Percentiles rank a stretch among this genome's conserved stretches.
These are phyloP conservation scores for Phylloscopus trochilus DNA, from an alignment of 2,113 vertebrate genomes.

Conservation along the genomic window DNA sequence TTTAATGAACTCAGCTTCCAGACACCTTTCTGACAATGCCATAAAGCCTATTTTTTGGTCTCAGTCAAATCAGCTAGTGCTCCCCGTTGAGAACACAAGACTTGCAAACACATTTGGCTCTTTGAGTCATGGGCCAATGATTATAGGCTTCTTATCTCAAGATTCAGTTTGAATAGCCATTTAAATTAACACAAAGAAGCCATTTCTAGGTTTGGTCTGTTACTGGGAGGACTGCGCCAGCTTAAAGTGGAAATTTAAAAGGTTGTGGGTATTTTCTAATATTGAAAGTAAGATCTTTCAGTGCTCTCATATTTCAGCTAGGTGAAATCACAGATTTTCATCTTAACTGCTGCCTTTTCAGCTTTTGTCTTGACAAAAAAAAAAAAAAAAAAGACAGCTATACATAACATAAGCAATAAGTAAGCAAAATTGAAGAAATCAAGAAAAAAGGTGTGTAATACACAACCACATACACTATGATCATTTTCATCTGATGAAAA, in stretches of 20 bases:
- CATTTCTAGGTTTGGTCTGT: neutral
- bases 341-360: neutral
- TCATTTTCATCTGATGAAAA: conserved; percentile 33
- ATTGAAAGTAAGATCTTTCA: neutral
- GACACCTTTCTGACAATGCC: neutral
- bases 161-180: neutral
- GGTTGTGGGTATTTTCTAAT: neutral
- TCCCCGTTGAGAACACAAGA: neutral
- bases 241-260: conserved; percentile 40
- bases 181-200: conserved; percentile 31
- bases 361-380: neutral
- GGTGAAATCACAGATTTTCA: neutral
- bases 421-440: conserved; percentile 5
- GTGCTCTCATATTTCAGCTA: neutral
- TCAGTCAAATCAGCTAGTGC: neutral
- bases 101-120: neutral
- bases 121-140: neutral
- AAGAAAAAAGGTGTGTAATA: neutral
- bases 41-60: neutral
- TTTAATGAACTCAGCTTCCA: neutral
- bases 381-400: neutral
- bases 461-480: neutral
- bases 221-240: neutral
- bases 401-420: neutral
- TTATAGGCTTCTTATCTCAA: neutral